A percentile compares a stretch with the other conserved stretches of the same genome.
Evolutionary conservation across 2,113 vertebrate species (phyloP).

Genomic region (Pseudolaguvia tuberculata): DNA sequence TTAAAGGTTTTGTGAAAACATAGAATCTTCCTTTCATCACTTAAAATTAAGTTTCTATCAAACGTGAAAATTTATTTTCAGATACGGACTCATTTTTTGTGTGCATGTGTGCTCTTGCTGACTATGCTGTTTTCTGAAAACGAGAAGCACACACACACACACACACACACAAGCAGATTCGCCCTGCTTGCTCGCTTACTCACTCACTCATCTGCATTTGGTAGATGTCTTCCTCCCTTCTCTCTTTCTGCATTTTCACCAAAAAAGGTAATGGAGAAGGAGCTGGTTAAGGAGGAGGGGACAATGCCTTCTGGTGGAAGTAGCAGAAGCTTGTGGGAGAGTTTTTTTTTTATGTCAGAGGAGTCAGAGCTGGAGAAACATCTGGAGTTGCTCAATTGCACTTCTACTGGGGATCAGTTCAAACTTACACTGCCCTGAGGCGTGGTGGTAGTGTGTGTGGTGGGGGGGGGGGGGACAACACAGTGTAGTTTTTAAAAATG

Average conservation of each 20-base stretch:
- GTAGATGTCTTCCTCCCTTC: conserved; percentile 64
- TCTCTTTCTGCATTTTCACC: conserved; percentile 84
- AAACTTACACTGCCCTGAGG: conserved; percentile 55
- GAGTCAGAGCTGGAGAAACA: conserved; percentile 70
- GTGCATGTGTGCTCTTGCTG: conserved; percentile 58
- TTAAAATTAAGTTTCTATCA: conserved; percentile 10
- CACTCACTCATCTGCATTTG: conserved; percentile 39
- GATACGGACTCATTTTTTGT: conserved; percentile 20
- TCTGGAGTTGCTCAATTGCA: conserved; percentile 92
- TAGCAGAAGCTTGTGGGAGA: conserved; percentile 58
- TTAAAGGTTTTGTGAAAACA: not conserved
- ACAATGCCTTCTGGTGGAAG: conserved; percentile 56
- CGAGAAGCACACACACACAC: conserved; percentile 55
- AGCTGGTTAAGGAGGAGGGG: conserved; percentile 55
- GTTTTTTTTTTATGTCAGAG: conserved; percentile 35
- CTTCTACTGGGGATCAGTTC: conserved; percentile 74
- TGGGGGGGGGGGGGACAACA: conserved; percentile 31
- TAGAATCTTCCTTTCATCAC: not conserved
- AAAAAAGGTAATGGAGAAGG: conserved; percentile 98
- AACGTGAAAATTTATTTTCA: not conserved
- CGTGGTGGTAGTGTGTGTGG: conserved; percentile 52
- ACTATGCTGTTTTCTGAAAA: conserved; percentile 62
- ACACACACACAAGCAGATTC: conserved; percentile 65
- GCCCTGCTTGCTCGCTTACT: conserved; percentile 42
- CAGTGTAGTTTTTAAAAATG: not conserved